phyloP scores from a whole-genome alignment of 2,797 vertebrate species.

The Ctenochaetus hawaiiensis region DNA sequence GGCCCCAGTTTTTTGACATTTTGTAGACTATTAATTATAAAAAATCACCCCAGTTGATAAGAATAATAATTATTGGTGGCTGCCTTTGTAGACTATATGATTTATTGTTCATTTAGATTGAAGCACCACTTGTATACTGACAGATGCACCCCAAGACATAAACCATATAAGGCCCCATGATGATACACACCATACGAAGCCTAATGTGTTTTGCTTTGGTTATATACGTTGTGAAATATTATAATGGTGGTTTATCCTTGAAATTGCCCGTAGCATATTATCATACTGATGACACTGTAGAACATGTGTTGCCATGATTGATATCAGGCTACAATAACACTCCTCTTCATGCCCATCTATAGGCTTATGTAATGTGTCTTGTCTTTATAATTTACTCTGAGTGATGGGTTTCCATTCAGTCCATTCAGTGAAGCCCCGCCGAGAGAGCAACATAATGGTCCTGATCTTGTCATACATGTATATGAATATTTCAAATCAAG shows the following conservation, averaged over 20 bases:
- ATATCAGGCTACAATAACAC: conserved; percentile 75
- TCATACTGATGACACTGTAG: conserved; percentile 78
- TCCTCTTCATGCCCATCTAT: conserved; percentile 78
- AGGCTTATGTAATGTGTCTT: conserved; percentile 82
- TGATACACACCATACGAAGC: conserved; percentile 58
- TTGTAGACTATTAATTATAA: background rate
- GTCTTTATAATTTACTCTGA: conserved; percentile 81
- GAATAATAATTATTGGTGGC: conserved; percentile 13
- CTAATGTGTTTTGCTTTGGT: conserved; percentile 76
- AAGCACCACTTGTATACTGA: conserved; percentile 43
- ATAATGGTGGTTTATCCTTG: conserved; percentile 82
- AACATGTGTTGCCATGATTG: conserved; percentile 69
- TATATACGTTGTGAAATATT: conserved; percentile 77
- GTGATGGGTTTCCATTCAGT: conserved; percentile 77
- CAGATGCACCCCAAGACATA: conserved; percentile 61
- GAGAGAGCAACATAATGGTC: conserved; percentile 78
- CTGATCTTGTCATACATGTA: conserved; percentile 83
- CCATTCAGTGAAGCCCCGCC: conserved; percentile 71
- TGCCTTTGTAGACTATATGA: conserved; percentile 31
- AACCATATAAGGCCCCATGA: conserved; percentile 61
- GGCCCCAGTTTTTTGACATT: background rate
- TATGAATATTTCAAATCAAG: conserved; percentile 84
- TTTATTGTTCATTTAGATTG: conserved; percentile 52
- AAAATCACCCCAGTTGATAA: background rate
- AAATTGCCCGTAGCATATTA: conserved; percentile 79